Evolutionary conservation across 2,113 vertebrate genomes (phyloP).

Genomic region (Oreochromis tanganicae): DNA sequence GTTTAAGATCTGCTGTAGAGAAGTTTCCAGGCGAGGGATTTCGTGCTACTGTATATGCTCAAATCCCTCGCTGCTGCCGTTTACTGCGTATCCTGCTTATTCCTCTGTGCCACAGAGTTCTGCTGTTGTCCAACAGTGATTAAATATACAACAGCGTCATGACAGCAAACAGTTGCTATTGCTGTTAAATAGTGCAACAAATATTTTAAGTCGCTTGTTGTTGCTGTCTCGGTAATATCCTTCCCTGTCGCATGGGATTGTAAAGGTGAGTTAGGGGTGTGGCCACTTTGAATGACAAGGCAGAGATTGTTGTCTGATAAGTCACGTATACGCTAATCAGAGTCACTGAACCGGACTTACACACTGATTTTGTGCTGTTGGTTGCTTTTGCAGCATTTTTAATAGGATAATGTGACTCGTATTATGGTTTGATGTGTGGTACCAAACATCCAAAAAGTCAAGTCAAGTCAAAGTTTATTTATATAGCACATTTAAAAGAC

Average conservation of each 20-base stretch:
- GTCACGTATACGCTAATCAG: background rate
- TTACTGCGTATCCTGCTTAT: background rate
- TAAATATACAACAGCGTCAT: background rate
- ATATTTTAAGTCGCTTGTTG: background rate
- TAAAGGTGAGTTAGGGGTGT: background rate
- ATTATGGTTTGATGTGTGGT: background rate
- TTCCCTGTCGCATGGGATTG: background rate
- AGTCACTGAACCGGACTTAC: background rate
- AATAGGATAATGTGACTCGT: background rate
- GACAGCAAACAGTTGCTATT: background rate
- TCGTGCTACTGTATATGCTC: background rate
- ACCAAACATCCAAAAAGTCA: background rate
- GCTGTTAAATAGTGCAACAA: background rate
- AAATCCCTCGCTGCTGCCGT: background rate
- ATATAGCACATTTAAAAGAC: background rate
- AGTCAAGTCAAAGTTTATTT: background rate
- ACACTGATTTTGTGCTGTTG: background rate
- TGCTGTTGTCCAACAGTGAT: background rate
- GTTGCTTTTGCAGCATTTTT: background rate
- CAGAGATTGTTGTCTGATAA: background rate
- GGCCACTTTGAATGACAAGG: background rate
- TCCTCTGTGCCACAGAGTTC: background rate
- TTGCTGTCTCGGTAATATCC: background rate
- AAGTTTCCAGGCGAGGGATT: background rate
- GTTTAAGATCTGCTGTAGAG: background rate